phyloP scores from a whole-genome alignment of 2,797 vertebrate species.

The Propithecus deckenii region DNA sequence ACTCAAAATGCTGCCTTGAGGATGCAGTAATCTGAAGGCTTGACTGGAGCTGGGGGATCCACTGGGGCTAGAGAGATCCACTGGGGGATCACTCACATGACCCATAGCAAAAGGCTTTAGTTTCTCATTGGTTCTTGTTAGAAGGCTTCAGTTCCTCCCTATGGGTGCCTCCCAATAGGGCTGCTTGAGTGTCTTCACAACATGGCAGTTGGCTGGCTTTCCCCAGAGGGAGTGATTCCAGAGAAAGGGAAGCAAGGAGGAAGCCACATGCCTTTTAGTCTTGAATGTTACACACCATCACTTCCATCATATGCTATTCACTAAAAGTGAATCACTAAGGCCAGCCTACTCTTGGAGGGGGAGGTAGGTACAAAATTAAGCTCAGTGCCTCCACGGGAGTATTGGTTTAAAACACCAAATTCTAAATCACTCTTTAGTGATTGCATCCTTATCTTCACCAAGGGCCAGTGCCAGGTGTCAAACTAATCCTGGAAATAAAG shows the following conservation, averaged over 20 bases:
- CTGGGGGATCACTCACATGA: neutral
- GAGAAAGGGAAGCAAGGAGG: neutral
- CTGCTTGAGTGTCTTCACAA: neutral
- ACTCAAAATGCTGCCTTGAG: neutral
- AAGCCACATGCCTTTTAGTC: neutral
- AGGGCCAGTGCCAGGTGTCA: neutral
- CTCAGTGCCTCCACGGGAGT: neutral
- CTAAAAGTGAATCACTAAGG: neutral
- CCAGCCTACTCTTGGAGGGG: neutral
- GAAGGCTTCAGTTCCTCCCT: neutral
- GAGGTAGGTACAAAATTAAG: neutral
- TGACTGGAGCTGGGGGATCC: neutral
- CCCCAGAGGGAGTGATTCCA: neutral
- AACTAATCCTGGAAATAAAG: neutral
- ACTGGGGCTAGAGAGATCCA: neutral
- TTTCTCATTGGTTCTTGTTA: neutral
- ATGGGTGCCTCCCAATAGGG: too few species aligned
- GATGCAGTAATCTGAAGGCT: neutral
- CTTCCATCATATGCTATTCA: neutral
- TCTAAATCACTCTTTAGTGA: neutral
- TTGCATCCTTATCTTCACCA: constrained; percentile 26
- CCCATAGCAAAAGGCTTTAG: neutral
- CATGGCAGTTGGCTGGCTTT: neutral
- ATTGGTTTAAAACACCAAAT: constrained; percentile 5
- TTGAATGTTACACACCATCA: neutral